Conservation (phyloP, 2,888 invertebrate genomes). For the Colletes collaris region DNA sequence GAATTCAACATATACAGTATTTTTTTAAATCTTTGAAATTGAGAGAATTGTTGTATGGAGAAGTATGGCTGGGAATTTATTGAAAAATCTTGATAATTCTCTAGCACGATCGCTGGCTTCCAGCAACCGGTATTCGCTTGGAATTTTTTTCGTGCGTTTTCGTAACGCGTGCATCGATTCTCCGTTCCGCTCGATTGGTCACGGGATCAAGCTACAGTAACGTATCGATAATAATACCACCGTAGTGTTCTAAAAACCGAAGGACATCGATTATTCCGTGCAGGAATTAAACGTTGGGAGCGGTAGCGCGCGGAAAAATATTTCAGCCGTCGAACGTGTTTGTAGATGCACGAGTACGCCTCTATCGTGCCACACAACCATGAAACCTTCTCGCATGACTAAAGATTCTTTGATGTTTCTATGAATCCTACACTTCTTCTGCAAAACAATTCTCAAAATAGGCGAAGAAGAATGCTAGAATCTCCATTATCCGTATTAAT, state of each 20-base stretch:
- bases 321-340: background rate
- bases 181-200: constrained; percentile 39
- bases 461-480: too few species aligned
- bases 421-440: too few species aligned
- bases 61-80: too few species aligned
- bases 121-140: constrained; percentile 12
- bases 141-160: constrained; percentile 3
- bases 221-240: constrained; percentile 42
- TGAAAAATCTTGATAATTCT: too few species aligned
- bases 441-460: background rate
- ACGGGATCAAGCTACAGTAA: constrained; percentile 31
- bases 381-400: too few species aligned
- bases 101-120: background rate
- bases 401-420: too few species aligned
- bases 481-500: too few species aligned
- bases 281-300: background rate
- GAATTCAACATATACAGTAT: too few species aligned
- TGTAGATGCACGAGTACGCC: too few species aligned
- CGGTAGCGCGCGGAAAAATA: background rate
- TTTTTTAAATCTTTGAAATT: too few species aligned
- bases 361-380: too few species aligned
- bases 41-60: too few species aligned
- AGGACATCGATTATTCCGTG: constrained; percentile 28
- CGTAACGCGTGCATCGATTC: constrained; percentile 24
- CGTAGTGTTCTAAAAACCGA: constrained; percentile 27